Base-by-base conservation (phyloP, 2,113 vertebrate species). In the Jaculus jaculus region DNA sequence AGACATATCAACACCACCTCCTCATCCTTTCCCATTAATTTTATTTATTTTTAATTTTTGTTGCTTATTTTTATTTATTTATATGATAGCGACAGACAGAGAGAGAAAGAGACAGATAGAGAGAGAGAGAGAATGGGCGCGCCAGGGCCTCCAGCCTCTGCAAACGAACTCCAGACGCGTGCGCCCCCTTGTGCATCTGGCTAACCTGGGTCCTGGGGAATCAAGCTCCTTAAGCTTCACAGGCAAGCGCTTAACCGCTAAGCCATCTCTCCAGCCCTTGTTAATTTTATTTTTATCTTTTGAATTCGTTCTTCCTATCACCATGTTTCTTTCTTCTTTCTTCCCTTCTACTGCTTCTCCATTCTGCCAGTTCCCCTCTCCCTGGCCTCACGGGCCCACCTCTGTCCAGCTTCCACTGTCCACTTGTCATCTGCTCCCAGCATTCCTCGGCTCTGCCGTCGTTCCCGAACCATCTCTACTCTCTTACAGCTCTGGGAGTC, bases 251-350 rank as follows among this genome's bases (percentile, higher is more conserved):
- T n/a, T n/a, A n/a, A n/a, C n/a, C n/a, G n/a, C n/a, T n/a, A n/a
- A n/a, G n/a, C n/a, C n/a, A n/a, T n/a, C n/a, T n/a, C n/a, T n/a
- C n/a, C n/a, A n/a, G n/a, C n/a, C n/a, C n/a, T n/a, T n/a, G n/a
- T n/a, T n/a, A n/a, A 77, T 73, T 90, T n/a, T n/a, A n/a, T 92
- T 78, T 82, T 68, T 30, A 37, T 73, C 81, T 87, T 90, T 72
- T 37, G 20, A 23, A 32, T 28, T 77, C n/a, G 1, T 61, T 39
- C 24, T 84, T 66, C 32, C 37, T n/a, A 26, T 23, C 66, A 86
- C 74, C 18, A 0, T 47, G 32, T 37, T 72, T 93, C n/a, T 63
- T 61, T 34, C 79, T 72, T 93, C n/a, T 63, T 61, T 34, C 79
- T 58, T 34, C 11, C 60, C 37, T 39, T 47, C 61, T 54, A 69